phyloP scores from a whole-genome alignment of 2,113 vertebrate genomes.

The Brachyistius frenatus region DNA sequence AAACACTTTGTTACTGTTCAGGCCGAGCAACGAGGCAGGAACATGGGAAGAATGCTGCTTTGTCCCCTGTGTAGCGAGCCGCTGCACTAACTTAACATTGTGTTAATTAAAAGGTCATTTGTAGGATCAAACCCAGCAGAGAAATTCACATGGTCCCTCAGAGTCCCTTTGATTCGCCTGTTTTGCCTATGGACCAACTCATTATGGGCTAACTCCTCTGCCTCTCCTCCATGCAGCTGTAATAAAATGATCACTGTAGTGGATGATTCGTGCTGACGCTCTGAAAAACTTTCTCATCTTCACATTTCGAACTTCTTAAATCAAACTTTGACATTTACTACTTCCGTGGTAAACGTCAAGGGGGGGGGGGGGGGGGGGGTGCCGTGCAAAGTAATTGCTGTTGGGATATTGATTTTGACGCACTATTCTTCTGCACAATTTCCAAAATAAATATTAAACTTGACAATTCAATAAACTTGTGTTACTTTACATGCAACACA shows the following conservation, averaged over 20 bases:
- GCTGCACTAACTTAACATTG: conserved; percentile 87
- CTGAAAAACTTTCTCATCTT: conserved; percentile 27
- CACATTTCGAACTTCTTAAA: conserved; percentile 50
- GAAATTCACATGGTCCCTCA: conserved; percentile 77
- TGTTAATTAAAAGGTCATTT: conserved; percentile 89
- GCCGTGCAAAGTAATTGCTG: background rate
- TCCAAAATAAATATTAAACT: background rate
- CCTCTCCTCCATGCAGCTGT: conserved; percentile 40
- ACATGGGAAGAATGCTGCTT: conserved; percentile 82
- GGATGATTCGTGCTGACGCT: conserved; percentile 35
- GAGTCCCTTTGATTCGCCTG: conserved; percentile 82
- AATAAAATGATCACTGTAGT: conserved; percentile 63
- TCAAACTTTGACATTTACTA: background rate
- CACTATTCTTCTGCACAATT: background rate
- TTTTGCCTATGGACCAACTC: conserved; percentile 77
- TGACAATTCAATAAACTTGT: conserved; percentile 1
- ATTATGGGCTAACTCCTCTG: conserved; percentile 27
- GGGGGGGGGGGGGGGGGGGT: too few relatives aligned
- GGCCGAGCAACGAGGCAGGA: conserved; percentile 77
- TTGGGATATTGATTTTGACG: conserved; percentile 10
- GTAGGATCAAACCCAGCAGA: conserved; percentile 78
- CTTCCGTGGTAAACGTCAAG: background rate
- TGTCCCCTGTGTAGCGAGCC: conserved; percentile 82
- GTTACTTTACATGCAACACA: too few relatives aligned
- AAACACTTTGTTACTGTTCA: conserved; percentile 85